Conservation (phyloP, 2,113 vertebrate species). For the Misgurnus mizolepis region DNA sequence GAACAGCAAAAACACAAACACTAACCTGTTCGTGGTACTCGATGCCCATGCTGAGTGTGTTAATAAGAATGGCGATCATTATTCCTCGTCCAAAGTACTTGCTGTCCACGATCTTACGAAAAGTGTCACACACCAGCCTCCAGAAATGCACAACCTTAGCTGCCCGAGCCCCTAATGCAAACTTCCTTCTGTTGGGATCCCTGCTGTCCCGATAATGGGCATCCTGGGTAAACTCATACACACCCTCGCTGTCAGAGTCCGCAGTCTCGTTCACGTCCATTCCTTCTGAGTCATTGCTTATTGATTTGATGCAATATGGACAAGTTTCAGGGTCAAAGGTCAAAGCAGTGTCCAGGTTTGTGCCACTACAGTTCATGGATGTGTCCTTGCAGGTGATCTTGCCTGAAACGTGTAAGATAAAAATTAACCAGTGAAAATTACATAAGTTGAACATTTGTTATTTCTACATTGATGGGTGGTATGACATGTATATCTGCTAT, state of each 20-base stretch:
- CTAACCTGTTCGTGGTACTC: conserved; percentile 97
- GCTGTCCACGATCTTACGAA: conserved; percentile 97
- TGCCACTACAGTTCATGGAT: conserved; percentile 78
- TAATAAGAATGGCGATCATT: conserved; percentile 98
- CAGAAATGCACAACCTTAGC: conserved; percentile 82
- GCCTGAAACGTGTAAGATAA: conserved; percentile 65
- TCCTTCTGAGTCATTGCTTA: conserved; percentile 77
- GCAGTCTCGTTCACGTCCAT: conserved; percentile 76
- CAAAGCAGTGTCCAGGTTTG: conserved; percentile 77
- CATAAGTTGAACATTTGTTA: no score
- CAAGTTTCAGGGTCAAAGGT: conserved; percentile 84
- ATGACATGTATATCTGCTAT: no score
- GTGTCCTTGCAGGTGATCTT: conserved; percentile 83
- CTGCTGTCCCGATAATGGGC: conserved; percentile 81
- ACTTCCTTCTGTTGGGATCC: conserved; percentile 74
- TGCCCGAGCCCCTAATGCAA: conserved; percentile 63
- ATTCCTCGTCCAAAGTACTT: conserved; percentile 97
- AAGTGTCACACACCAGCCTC: conserved; percentile 90
- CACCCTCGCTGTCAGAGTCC: conserved; percentile 89
- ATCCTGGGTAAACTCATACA: conserved; percentile 92
- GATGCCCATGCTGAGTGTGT: conserved; percentile 98
- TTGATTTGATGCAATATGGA: conserved; percentile 83
- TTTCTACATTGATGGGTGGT: no score
- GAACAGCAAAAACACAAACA: neutral
- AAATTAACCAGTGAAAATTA: neutral